Base-by-base conservation (phyloP, 1,140 invertebrate species). In the Lasioglossum baleicum region DNA sequence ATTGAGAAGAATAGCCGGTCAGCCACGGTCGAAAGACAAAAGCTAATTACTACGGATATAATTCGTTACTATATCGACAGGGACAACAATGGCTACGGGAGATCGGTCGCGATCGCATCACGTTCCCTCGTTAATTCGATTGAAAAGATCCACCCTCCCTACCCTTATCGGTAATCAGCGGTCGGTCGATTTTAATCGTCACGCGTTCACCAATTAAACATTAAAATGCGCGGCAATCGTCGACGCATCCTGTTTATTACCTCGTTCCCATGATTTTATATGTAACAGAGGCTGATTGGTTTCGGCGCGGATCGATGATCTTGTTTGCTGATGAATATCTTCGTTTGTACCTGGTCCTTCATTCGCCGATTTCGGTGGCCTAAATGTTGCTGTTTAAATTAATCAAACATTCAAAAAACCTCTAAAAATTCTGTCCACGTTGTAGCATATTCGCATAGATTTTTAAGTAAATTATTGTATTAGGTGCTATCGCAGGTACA, bases 71-170 rank as follows among this genome's bases (percentile, higher is more conserved):
- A 58, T 22, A 73, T 79, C 64, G 65, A 73, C 65, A 73, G 76
- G 65, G 76, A 66, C 66, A 73, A 73, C 48, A 73, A 35, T 42
- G 40, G 31, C 58, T 20, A 35, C 17, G 65, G 53, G 31, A 65
- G 65, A 79, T 71, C 64, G 65, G 31, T 70, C 20, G 66, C 26
- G 66, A 69, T 76, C 66, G 53, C 58, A 64, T 78, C 68, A n/a
- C 13, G 70, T 71, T 65, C 76, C 51, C 76, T 73, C 76, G 76
- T 79, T 79, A 79, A 73, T 69, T 73, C 76, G 70, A 79, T 79
- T 79, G 76, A 79, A 79, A 79, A 79, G 76, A 79, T 79, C 76
- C 76, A 11, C 1, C 35, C 11, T n/a, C 26, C 2, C 7, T 17
- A 20, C 44, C 20, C 26, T 0, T 13, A 15, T 20, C 15, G 60